phyloP scores from a whole-genome alignment of 2,888 invertebrate species.

The Schrankia costaestrigalis region DNA sequence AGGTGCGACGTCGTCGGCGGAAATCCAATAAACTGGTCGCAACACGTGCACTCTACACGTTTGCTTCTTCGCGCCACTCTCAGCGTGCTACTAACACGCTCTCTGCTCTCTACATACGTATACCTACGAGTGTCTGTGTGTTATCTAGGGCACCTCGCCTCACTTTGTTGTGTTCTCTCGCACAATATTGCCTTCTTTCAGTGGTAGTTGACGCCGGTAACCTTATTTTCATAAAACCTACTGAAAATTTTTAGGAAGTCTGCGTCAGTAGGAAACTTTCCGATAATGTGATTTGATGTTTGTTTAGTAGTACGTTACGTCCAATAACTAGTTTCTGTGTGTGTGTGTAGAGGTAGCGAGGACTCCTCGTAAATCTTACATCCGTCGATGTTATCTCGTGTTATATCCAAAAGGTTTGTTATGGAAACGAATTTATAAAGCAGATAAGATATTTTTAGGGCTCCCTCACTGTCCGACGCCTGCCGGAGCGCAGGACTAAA shows the following conservation, averaged over 20 bases:
- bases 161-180: no score
- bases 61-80: slow-evolving; percentile 19
- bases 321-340: no score
- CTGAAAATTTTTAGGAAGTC: not conserved
- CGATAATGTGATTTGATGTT: no score
- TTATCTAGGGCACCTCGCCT: slow-evolving; percentile 1
- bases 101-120: slow-evolving; percentile 16
- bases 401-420: slow-evolving; percentile 7
- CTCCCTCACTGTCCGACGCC: slow-evolving; percentile 1
- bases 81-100: slow-evolving; percentile 28
- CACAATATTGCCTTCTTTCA: slow-evolving; percentile 3
- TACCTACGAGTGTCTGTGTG: slow-evolving; percentile 13
- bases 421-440: slow-evolving; percentile 6
- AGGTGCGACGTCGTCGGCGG: slow-evolving; percentile 10
- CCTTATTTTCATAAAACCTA: slow-evolving; percentile 3
- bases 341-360: no score
- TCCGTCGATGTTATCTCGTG: slow-evolving; percentile 4
- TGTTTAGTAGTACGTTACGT: no score
- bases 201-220: slow-evolving; percentile 2
- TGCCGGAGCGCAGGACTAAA: slow-evolving; percentile 1
- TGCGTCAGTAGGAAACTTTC: not conserved
- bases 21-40: slow-evolving; percentile 34
- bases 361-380: slow-evolving; percentile 5
- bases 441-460: slow-evolving; percentile 8
- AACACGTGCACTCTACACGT: slow-evolving; percentile 32